A percentile compares a stretch with the other conserved stretches of the same genome.
Conservation (phyloP, 2,113 vertebrate genomes). For the Poecilia latipinna region DNA sequence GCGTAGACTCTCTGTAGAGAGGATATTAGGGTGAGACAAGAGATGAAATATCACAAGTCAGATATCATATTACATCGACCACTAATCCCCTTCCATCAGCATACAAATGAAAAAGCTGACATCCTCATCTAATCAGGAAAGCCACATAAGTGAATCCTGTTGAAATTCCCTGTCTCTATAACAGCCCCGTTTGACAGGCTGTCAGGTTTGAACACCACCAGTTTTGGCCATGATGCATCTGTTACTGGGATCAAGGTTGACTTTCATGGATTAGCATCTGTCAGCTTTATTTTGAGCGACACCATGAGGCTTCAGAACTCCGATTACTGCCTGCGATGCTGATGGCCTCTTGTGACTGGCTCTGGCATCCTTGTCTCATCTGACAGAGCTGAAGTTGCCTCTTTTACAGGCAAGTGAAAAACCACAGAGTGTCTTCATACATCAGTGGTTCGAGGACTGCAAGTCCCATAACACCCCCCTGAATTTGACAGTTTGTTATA, state of each 20-base stretch:
- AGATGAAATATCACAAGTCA: conserved; percentile 4
- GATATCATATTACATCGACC: conserved; percentile 3
- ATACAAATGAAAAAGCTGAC: conserved; percentile 40
- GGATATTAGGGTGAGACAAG: conserved; percentile 11
- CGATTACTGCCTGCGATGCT: conserved; percentile 58
- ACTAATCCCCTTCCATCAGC: conserved; percentile 36
- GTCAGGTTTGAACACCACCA: conserved; percentile 41
- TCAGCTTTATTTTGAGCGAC: conserved; percentile 59
- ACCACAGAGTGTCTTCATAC: conserved; percentile 54
- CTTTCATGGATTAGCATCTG: conserved; percentile 64
- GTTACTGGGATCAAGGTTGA: conserved; percentile 59
- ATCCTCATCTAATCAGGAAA: conserved; percentile 46
- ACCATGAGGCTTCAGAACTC: conserved; percentile 18
- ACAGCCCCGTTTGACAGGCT: conserved; percentile 32
- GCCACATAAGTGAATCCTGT: conserved; percentile 57
- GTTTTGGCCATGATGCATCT: conserved; percentile 46
- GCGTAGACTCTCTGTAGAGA: background rate
- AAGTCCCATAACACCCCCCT: conserved; percentile 43
- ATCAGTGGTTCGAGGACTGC: conserved; percentile 42
- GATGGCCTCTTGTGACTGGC: conserved; percentile 55
- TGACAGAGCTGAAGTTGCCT: conserved; percentile 44
- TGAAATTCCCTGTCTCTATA: conserved; percentile 37
- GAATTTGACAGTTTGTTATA: conserved; percentile 41
- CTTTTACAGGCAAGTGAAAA: conserved; percentile 40
- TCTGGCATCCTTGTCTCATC: conserved; percentile 50